These are phyloP conservation scores for Agriotes lineatus DNA, from an alignment of 2,888 invertebrate genomes.

Conservation along the genomic window DNA sequence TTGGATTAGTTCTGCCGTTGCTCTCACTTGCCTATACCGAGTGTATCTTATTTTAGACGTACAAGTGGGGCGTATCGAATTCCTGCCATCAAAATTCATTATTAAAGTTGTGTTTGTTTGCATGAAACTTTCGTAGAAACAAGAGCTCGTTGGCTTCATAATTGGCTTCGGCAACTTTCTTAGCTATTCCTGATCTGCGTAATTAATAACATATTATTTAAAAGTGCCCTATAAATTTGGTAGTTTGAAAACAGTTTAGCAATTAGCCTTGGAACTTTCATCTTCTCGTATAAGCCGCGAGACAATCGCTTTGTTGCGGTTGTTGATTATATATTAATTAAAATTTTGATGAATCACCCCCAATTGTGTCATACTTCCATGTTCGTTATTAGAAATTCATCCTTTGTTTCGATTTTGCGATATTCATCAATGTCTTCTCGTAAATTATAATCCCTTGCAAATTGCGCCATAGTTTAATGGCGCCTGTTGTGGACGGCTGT, in stretches of 20 bases:
- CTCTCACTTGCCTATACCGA: not conserved
- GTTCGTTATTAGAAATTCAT: constrained; percentile 62
- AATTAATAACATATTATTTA: constrained; percentile 16
- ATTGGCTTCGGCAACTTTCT: constrained; percentile 2
- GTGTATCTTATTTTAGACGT: constrained; percentile 4
- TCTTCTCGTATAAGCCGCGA: constrained; percentile 51
- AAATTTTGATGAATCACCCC: constrained; percentile 64
- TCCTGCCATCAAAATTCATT: not conserved
- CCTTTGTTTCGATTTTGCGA: constrained; percentile 60
- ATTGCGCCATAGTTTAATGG: constrained; percentile 54
- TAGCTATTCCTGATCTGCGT: not conserved
- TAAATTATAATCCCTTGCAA: constrained; percentile 56
- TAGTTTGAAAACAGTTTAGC: constrained; percentile 41
- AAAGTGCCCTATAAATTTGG: constrained; percentile 23
- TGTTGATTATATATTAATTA: constrained; percentile 65
- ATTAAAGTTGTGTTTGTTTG: not conserved
- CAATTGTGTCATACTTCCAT: constrained; percentile 60
- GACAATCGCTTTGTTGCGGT: constrained; percentile 63
- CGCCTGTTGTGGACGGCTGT: constrained; percentile 56
- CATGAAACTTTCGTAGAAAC: not conserved
- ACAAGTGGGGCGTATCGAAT: not conserved
- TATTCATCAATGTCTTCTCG: constrained; percentile 57
- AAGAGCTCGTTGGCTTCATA: not conserved
- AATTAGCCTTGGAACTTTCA: constrained; percentile 49
- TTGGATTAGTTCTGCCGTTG: constrained; percentile 34